Base-by-base conservation (phyloP, 2,797 vertebrate species). In the Sebastes jordani region DNA sequence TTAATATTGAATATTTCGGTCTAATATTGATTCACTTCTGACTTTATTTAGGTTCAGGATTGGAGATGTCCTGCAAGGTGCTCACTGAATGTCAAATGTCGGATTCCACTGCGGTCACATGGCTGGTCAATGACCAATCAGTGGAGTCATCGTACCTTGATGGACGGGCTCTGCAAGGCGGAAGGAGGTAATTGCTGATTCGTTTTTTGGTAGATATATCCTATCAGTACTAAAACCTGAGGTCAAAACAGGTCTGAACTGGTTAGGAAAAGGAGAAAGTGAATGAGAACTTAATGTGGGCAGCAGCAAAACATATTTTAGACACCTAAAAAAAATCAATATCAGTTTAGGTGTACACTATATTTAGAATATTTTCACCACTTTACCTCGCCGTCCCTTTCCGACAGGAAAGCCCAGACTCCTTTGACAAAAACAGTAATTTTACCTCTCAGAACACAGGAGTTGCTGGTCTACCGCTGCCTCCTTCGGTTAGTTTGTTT, bases 41-140 rank as follows among this genome's bases (percentile, higher is more conserved):
- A 27, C 25, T 32, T 46, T 29, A 29, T 81, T 42, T 11, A 99
- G 98, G 97, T 18, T 97, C 97, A 32, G 96, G 77, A 65, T 71
- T 98, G 92, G 94, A 92, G 20, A 89, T 99, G 42, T 92, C 91
- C 0, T 99, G 98, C 84, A 94, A 89, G 71, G 98, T 97, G 62
- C 94, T 95, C 69, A 91, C 96, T 58, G 96, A 92, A 1, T 92
- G 87, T n/a, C 88, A 92, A 61, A 80, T 59, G 6, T 85, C 85
- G 0, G 16, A 83, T 2, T 82, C 86, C 18, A 97, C 96, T 0
- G 11, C 82, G 7, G 95, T 99, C 81, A 95, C 91, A 71, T 99
- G 98, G 98, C 81, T 93, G 6, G 94, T 96, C 22, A 96, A 98
- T 29, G 79, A 91, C 76, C 95, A 92, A 6, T 61, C 63, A 0